Evolutionary conservation across 64 coral and sea anemone species (phyloP).

Genomic region (Montipora foliosa): DNA sequence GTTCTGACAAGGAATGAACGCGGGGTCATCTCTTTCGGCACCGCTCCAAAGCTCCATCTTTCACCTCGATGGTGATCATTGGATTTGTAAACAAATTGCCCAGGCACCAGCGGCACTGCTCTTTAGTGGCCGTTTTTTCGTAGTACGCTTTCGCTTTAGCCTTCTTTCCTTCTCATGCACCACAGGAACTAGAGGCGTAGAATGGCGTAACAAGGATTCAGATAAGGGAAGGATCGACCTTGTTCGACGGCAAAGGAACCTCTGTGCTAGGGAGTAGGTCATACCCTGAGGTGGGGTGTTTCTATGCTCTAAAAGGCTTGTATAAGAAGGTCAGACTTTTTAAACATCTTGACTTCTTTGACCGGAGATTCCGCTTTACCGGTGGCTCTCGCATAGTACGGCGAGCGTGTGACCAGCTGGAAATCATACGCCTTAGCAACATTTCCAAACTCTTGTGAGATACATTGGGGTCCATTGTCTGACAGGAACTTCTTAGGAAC

Average conservation of each 20-base stretch:
- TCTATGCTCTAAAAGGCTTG: no score
- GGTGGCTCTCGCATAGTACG: conserved; percentile 45
- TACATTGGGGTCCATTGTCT: neutral
- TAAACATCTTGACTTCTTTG: conserved; percentile 31
- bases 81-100: conserved; percentile 39
- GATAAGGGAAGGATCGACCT: conserved; percentile 24
- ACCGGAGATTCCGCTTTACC: conserved; percentile 56
- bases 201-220: conserved; percentile 65
- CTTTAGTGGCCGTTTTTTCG: conserved; percentile 49
- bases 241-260: conserved; percentile 32
- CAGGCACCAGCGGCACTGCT: conserved; percentile 19
- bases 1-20: conserved; percentile 31
- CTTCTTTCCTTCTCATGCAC: conserved; percentile 47
- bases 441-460: conserved; percentile 52
- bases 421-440: conserved; percentile 61
- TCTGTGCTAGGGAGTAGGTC: neutral
- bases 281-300: no score
- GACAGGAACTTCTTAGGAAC: neutral
- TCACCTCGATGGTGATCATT: conserved; percentile 54
- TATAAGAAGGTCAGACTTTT: conserved; percentile 35
- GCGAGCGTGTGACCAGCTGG: conserved; percentile 48
- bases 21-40: neutral
- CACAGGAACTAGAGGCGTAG: conserved; percentile 49
- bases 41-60: conserved; percentile 38
- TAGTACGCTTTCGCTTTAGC: conserved; percentile 72